A percentile compares a stretch with the other conserved stretches of the same genome.
phyloP scores from a whole-genome alignment of 2,797 vertebrate genomes.

The Simalia tracyae region DNA sequence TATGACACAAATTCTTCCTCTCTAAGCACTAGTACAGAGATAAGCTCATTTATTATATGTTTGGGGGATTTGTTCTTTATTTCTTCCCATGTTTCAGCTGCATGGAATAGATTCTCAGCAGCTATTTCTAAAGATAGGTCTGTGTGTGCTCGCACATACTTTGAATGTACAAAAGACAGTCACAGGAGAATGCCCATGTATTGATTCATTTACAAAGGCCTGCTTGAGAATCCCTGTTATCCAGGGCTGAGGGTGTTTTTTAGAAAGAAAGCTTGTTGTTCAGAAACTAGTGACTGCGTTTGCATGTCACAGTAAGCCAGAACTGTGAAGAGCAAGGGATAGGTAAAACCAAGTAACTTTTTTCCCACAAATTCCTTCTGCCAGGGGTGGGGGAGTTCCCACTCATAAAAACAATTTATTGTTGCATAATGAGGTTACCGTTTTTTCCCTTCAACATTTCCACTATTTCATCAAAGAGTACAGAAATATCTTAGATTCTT shows the following conservation, averaged over 20 bases:
- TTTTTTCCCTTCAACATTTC: not conserved
- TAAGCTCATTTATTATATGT: constrained; percentile 54
- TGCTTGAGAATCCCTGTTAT: not conserved
- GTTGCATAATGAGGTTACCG: not conserved
- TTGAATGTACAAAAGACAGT: constrained; percentile 10
- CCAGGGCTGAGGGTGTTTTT: not conserved
- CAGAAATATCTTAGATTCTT: not conserved
- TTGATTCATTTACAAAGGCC: not conserved
- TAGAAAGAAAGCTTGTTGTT: not conserved
- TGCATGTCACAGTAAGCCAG: no score
- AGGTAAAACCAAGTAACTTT: no score
- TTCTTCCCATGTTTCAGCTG: constrained; percentile 22
- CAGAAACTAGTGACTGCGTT: not conserved
- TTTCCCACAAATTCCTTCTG: not conserved
- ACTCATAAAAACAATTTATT: not conserved
- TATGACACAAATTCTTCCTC: constrained; percentile 55
- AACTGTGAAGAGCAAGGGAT: no score
- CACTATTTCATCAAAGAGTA: not conserved
- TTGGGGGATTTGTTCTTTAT: constrained; percentile 55
- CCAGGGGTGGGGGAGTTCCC: not conserved
- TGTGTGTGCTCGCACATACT: not conserved
- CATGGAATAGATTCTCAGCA: constrained; percentile 21
- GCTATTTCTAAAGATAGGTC: not conserved
- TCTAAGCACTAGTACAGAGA: constrained; percentile 51
- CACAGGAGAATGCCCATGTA: not conserved